Evolutionary conservation across 2,888 invertebrate genomes (phyloP), one percentile per base, ranked within the genome.

Genomic region (Dryocosmus kuriphilus): DNA sequence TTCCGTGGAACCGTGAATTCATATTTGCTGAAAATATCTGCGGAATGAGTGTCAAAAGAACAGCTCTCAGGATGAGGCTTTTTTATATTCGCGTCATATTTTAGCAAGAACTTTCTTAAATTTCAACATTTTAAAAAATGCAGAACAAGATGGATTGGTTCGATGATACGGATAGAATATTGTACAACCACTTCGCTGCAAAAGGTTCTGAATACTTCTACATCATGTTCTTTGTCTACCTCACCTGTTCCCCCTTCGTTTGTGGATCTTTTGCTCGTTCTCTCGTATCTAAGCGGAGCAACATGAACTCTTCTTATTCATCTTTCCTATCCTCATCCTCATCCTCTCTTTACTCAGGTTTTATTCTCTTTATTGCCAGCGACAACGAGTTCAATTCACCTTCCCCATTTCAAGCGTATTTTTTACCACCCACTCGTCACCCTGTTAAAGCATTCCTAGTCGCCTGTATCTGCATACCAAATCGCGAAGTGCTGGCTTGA

Each of bases 401-500:
- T 71, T 30, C 77, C 71, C 61, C 65, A 61, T 65, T 38, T 65
- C 38, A 4, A 38, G 65, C 65, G 65, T 24, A n/a, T 71, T 27
- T 51, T n/a, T 71, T 51, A 46, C 71, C 71, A 51, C 71, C 71
- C 71, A 71, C 71, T 71, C 71, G 51, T 51, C 71, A 71, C 71
- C 51, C 51, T 71, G 71, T 71, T 51, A 71, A 71, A 71, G 71
- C 71, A 71, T 80, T 79, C 76, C 75, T 79, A 77, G 78, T 82
- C 76, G 77, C 63, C 78, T 79, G 82, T 87, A 87, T 88, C 87
- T 88, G 86, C 89, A 88, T 88, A 87, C 83, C 82, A 85, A 85
- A 87, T 88, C 86, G 83, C 78, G 38, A 46, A 65, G 80, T 79
- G 79, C 81, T 83, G 86, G 85, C 86, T 86, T 88, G 86, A 88